phyloP scores from a whole-genome alignment of 2,113 vertebrate species.

The Tachysurus fulvidraco region DNA sequence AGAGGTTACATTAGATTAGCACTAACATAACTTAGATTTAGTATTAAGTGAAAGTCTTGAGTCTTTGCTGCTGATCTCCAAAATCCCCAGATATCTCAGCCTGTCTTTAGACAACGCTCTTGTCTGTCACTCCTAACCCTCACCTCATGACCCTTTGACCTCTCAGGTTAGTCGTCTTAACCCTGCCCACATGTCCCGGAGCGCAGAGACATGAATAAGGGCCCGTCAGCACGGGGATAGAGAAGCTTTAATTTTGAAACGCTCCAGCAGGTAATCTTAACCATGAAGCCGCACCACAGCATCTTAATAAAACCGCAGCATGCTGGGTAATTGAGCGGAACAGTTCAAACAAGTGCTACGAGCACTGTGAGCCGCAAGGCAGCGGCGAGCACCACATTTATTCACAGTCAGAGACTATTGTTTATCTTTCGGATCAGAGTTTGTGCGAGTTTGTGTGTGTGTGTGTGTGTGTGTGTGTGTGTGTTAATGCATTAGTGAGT shows the following conservation, averaged over 20 bases:
- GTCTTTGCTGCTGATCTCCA: constrained; percentile 60
- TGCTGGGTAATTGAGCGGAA: constrained; percentile 50
- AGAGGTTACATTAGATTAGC: not conserved
- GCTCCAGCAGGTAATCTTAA: not conserved
- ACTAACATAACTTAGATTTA: not conserved
- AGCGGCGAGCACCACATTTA: not conserved
- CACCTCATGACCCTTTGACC: constrained; percentile 61
- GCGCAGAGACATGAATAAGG: not conserved
- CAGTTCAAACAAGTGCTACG: constrained; percentile 45
- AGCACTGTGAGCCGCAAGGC: not conserved
- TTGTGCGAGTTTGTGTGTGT: constrained; percentile 2
- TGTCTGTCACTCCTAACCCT: constrained; percentile 64
- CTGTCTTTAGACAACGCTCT: constrained; percentile 65
- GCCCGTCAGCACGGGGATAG: not conserved
- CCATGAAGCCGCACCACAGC: not conserved
- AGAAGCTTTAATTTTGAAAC: constrained; percentile 18
- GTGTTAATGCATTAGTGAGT: constrained; percentile 23
- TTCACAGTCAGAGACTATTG: constrained; percentile 14
- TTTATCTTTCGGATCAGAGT: constrained; percentile 17
- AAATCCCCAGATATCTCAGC: constrained; percentile 71
- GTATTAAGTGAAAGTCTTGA: not conserved
- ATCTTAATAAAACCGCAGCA: constrained; percentile 16
- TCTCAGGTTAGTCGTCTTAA: constrained; percentile 47
- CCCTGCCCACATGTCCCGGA: constrained; percentile 38
- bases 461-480: constrained; percentile 28